A percentile compares a stretch with the other conserved stretches of the same genome.
Evolutionary conservation across 2,797 vertebrate species (phyloP).

Genomic region (Channa striata): DNA sequence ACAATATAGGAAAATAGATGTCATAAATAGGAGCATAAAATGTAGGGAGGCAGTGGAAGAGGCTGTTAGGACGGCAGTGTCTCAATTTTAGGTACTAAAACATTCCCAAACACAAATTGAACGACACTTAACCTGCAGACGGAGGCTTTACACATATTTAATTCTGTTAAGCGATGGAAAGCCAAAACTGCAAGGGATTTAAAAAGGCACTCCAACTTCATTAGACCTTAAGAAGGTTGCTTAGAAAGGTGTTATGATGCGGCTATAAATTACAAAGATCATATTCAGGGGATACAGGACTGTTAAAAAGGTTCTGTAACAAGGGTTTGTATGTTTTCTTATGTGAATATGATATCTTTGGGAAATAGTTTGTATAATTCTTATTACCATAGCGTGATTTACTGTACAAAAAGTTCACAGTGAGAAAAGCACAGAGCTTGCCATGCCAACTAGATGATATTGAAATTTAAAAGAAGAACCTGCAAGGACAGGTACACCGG

Average conservation of each 20-base stretch:
- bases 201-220: neutral
- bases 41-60: neutral
- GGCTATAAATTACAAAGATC: slow-evolving; percentile 15
- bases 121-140: slow-evolving; percentile 3
- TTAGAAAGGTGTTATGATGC: neutral
- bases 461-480: slow-evolving; percentile 30
- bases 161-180: slow-evolving; percentile 6
- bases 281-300: slow-evolving; percentile 4
- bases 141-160: slow-evolving; percentile 13
- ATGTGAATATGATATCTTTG: neutral
- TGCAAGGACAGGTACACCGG: slow-evolving; percentile 4
- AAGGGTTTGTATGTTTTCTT: neutral
- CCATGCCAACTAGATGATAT: slow-evolving; percentile 12
- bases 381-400: neutral
- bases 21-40: neutral
- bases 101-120: neutral
- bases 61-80: neutral
- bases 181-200: neutral
- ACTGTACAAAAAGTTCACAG: slow-evolving; percentile 21
- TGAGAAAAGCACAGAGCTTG: neutral
- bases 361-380: neutral
- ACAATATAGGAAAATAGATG: neutral
- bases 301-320: neutral
- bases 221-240: neutral
- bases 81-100: slow-evolving; percentile 1